Percentiles rank a stretch among this genome's conserved stretches.
Conservation (phyloP, 2,888 invertebrate genomes). For the Hetaerina titia region DNA sequence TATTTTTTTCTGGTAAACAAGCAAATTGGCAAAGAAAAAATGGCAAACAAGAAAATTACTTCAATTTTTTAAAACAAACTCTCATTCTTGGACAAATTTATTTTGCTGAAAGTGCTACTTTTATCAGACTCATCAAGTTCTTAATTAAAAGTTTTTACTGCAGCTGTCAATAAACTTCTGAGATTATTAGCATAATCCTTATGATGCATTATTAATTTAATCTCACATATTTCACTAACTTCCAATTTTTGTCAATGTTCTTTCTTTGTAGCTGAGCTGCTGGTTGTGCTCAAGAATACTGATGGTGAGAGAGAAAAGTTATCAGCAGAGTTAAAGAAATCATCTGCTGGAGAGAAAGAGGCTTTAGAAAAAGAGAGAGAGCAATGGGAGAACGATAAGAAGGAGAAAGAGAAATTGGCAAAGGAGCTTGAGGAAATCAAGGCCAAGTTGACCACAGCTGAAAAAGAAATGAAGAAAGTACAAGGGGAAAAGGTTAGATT, state of each 20-base stretch:
- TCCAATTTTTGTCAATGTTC: neutral
- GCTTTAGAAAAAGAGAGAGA: conserved; percentile 73
- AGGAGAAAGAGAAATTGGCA: conserved; percentile 72
- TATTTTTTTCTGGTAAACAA: too few species aligned
- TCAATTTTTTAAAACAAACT: too few species aligned
- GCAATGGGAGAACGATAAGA: conserved; percentile 71
- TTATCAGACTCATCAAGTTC: too few species aligned
- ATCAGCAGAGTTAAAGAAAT: conserved; percentile 66
- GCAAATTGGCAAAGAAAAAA: too few species aligned
- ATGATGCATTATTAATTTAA: neutral
- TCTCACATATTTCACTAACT: neutral
- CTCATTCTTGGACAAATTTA: too few species aligned
- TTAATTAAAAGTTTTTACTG: too few species aligned
- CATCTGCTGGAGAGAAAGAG: conserved; percentile 75
- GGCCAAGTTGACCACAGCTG: conserved; percentile 72
- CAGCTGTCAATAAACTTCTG: neutral
- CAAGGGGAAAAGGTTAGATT: conserved; percentile 80
- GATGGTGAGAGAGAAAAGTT: conserved; percentile 78
- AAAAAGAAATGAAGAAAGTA: conserved; percentile 79
- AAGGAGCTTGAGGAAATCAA: conserved; percentile 76
- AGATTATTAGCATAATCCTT: neutral
- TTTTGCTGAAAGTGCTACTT: too few species aligned
- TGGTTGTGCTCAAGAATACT: conserved; percentile 80
- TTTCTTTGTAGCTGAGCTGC: conserved; percentile 3
- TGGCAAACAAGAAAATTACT: too few species aligned